phyloP scores from a whole-genome alignment of 2,888 invertebrate genomes.

The Drosophila maculinotata region DNA sequence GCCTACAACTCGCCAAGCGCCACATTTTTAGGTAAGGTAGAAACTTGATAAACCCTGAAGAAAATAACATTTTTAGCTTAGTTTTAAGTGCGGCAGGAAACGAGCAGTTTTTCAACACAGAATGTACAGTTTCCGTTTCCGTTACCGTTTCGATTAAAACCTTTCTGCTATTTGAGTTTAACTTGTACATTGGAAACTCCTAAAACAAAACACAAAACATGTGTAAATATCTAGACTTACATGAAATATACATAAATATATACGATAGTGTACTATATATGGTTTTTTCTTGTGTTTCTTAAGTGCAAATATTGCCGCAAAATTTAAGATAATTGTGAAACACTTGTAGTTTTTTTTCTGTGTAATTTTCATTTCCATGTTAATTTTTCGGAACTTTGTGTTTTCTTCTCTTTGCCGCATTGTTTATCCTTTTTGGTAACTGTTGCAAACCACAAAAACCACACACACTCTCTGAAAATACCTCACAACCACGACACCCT shows the following conservation, averaged over 20 bases:
- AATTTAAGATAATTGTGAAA: slow-evolving; percentile 34
- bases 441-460: slow-evolving; percentile 60
- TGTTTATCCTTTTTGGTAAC: slow-evolving; percentile 69
- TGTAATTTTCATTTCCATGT: slow-evolving; percentile 52
- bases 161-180: slow-evolving; percentile 23
- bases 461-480: slow-evolving; percentile 10
- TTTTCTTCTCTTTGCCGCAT: slow-evolving; percentile 74
- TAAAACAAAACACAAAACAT: slow-evolving; percentile 13
- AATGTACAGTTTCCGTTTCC: slow-evolving; percentile 41
- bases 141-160: slow-evolving; percentile 28
- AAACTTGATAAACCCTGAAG: neutral
- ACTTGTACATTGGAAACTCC: slow-evolving; percentile 36
- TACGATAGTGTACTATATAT: slow-evolving; percentile 22
- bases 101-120: slow-evolving; percentile 33
- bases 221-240: slow-evolving; percentile 32
- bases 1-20: slow-evolving; percentile 96
- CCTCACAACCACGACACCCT: slow-evolving; percentile 18
- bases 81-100: slow-evolving; percentile 7
- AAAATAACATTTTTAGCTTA: neutral
- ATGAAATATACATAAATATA: slow-evolving; percentile 29
- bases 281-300: slow-evolving; percentile 44
- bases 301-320: slow-evolving; percentile 40
- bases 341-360: slow-evolving; percentile 41
- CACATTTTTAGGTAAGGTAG: slow-evolving; percentile 92
- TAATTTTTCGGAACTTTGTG: slow-evolving; percentile 64